These are phyloP conservation scores for Peromyscus californicus DNA, from an alignment of 2,113 vertebrate species.

Conservation along the genomic window DNA sequence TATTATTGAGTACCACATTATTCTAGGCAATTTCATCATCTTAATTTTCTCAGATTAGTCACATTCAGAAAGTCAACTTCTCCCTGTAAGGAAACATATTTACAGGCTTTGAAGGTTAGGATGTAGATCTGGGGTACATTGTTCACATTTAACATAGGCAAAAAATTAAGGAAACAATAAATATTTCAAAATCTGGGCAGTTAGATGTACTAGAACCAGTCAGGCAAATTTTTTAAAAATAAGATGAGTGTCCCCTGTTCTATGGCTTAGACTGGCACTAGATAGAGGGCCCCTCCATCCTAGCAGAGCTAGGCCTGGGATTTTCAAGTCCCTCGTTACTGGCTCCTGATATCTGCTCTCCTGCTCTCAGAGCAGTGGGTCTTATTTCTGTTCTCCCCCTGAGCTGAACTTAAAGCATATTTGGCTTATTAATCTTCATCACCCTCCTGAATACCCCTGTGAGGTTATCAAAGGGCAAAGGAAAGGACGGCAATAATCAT, in stretches of 20 bases:
- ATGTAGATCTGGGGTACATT: not conserved
- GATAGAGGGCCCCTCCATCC: not conserved
- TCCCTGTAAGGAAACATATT: not conserved
- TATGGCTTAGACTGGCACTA: not conserved
- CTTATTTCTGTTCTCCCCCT: slow-evolving; percentile 55
- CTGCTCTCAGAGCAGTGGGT: not conserved
- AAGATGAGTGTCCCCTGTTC: not conserved
- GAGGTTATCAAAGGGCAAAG: slow-evolving; percentile 77
- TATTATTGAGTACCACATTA: not conserved
- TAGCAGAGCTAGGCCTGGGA: not conserved
- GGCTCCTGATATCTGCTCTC: not conserved
- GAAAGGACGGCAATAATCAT: slow-evolving; percentile 76
- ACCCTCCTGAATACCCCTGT: slow-evolving; percentile 59
- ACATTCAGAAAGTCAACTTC: not conserved
- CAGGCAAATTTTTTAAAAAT: not conserved
- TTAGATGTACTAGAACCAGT: not conserved
- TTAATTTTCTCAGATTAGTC: not conserved
- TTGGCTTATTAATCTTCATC: slow-evolving; percentile 79
- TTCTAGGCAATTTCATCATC: not conserved
- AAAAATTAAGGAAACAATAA: not conserved
- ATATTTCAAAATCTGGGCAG: not conserved
- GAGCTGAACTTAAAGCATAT: slow-evolving; percentile 11
- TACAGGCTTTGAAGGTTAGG: not conserved
- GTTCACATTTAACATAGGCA: not conserved
- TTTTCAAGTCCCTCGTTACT: not conserved